Evolutionary conservation across 1,140 invertebrate species (phyloP).

Genomic region (Sycophaga agraensis): DNA sequence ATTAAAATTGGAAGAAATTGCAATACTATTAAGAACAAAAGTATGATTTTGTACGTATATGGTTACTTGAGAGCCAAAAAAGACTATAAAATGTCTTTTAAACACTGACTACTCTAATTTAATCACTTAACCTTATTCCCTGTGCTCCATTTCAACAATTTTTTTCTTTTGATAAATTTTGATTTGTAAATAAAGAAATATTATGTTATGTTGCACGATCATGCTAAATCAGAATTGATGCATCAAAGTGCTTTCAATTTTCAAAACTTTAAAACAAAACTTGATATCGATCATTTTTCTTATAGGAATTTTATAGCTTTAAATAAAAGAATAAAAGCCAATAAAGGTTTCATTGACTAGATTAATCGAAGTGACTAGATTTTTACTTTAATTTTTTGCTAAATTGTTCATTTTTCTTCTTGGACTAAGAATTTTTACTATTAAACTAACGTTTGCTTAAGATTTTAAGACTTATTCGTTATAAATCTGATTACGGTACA

Average conservation of each 20-base stretch:
- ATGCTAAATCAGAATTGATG: conserved; percentile 10
- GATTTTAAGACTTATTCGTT: conserved; percentile 9
- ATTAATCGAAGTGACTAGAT: conserved; percentile 49
- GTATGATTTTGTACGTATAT: conserved; percentile 5
- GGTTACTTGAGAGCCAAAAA: conserved; percentile 1
- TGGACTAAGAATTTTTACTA: conserved; percentile 15
- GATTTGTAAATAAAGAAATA: conserved; percentile 2
- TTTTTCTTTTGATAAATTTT: not conserved
- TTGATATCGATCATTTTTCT: conserved; percentile 6
- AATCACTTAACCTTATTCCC: conserved; percentile 5
- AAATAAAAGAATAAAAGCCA: conserved; percentile 30
- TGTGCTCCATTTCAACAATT: not conserved
- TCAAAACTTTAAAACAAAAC: conserved; percentile 18
- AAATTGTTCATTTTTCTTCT: conserved; percentile 17
- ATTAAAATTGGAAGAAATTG: conserved; percentile 8
- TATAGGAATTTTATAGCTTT: conserved; percentile 6
- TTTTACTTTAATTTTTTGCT: conserved; percentile 31
- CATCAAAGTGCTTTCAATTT: conserved; percentile 10
- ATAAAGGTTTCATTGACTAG: conserved; percentile 47
- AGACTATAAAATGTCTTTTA: conserved; percentile 8
- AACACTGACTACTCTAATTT: conserved; percentile 11
- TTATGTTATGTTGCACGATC: conserved; percentile 6
- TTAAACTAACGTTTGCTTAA: conserved; percentile 15
- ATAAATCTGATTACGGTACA: conserved; percentile 28
- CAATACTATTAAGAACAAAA: not conserved